Percentiles rank a stretch among this genome's conserved stretches.
Evolutionary conservation across 2,888 invertebrate species (phyloP).

Genomic region (Drosophila bunnanda): DNA sequence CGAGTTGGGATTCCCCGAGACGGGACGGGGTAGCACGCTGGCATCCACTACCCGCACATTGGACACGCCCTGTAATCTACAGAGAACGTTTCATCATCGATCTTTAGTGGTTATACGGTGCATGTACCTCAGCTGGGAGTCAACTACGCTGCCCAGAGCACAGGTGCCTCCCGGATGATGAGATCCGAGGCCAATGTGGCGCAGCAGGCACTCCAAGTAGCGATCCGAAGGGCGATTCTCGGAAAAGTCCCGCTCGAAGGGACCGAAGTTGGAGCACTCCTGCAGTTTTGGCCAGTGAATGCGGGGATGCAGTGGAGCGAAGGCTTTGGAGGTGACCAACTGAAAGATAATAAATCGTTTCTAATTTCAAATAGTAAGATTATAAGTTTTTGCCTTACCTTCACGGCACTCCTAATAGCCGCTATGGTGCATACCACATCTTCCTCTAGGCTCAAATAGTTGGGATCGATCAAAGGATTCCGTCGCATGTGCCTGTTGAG

Average conservation of each 20-base stretch:
- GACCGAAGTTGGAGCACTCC: conserved; percentile 86
- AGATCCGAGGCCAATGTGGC: conserved; percentile 88
- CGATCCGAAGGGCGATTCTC: conserved; percentile 84
- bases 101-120: background rate
- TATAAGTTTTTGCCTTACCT: conserved; percentile 42
- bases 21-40: conserved; percentile 91
- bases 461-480: conserved; percentile 90
- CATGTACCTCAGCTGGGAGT: conserved; percentile 87
- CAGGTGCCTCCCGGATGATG: conserved; percentile 94
- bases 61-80: conserved; percentile 88
- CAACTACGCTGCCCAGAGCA: conserved; percentile 91
- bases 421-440: conserved; percentile 88
- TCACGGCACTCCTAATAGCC: conserved; percentile 87
- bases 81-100: background rate
- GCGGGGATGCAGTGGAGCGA: conserved; percentile 87
- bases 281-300: conserved; percentile 89
- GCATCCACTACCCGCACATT: conserved; percentile 91
- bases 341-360: conserved; percentile 48
- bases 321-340: conserved; percentile 86
- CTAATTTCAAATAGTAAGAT: background rate
- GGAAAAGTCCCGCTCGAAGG: conserved; percentile 85
- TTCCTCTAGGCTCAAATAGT: conserved; percentile 87
- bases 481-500: conserved; percentile 86
- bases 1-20: conserved; percentile 91
- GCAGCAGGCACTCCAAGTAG: conserved; percentile 88